Conservation (phyloP, 2,888 invertebrate species). For the Drosophila vallismaia region DNA sequence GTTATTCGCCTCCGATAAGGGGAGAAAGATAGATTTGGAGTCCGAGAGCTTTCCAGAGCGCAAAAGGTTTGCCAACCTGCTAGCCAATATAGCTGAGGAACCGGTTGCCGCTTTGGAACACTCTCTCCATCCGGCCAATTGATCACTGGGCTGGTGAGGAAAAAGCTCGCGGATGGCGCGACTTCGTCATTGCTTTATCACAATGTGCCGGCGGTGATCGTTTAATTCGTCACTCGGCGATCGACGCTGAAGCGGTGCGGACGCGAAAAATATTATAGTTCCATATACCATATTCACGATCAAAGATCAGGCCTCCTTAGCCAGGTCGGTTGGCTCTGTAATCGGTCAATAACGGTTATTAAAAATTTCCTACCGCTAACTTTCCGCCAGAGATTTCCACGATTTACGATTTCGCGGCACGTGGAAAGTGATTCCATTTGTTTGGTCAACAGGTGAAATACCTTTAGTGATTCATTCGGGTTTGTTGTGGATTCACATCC, state of each 20-base stretch:
- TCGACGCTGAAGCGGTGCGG: conserved; percentile 60
- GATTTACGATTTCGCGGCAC: conserved; percentile 34
- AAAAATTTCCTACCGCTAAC: conserved; percentile 28
- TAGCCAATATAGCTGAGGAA: conserved; percentile 32
- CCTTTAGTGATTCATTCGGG: conserved; percentile 46
- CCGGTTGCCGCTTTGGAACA: conserved; percentile 20
- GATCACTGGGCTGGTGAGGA: conserved; percentile 11
- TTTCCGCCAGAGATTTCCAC: conserved; percentile 32
- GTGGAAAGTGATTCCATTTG: conserved; percentile 12
- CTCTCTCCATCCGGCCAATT: conserved; percentile 1
- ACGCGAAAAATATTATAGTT: conserved; percentile 19
- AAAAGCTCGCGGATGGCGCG: conserved; percentile 52
- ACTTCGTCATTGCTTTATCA: conserved; percentile 65
- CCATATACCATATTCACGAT: background rate
- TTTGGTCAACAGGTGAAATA: conserved; percentile 37
- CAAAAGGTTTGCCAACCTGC: conserved; percentile 38
- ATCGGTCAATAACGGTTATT: conserved; percentile 52
- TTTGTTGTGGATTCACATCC: conserved; percentile 35
- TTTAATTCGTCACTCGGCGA: conserved; percentile 53
- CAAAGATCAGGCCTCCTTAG: conserved; percentile 19
- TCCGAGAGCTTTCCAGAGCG: conserved; percentile 16
- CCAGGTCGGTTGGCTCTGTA: conserved; percentile 5
- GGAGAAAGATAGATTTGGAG: background rate
- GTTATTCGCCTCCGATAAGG: conserved; percentile 34
- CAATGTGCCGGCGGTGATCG: conserved; percentile 53